phyloP scores from a whole-genome alignment of 1,140 invertebrate species.

The Heliconius congener region DNA sequence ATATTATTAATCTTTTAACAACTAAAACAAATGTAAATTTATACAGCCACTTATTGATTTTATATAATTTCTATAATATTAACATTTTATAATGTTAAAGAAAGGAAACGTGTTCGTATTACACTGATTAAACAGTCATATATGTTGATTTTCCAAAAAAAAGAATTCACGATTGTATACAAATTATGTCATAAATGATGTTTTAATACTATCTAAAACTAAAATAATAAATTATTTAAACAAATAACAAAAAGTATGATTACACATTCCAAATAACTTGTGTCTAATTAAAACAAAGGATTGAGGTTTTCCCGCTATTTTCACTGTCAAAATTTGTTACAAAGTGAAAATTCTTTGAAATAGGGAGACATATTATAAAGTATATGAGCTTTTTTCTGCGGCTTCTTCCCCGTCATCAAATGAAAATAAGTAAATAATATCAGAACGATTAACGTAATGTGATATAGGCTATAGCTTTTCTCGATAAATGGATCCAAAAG shows the following conservation, averaged over 20 bases:
- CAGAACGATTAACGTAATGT: no score
- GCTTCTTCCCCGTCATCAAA: no score
- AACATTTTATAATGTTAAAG: neutral
- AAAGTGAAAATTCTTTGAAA: no score
- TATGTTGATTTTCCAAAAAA: neutral
- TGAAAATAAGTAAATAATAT: no score
- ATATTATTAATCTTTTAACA: neutral
- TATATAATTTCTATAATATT: neutral
- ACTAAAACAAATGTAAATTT: no score
- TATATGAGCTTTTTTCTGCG: no score
- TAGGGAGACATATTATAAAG: no score
- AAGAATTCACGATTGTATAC: neutral
- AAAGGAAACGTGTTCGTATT: neutral
- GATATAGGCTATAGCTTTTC: no score
- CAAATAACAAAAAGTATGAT: neutral
- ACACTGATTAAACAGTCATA: neutral
- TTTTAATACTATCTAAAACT: neutral
- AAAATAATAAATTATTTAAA: neutral
- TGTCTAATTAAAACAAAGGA: neutral
- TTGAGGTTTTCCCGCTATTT: neutral
- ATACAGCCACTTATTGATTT: neutral
- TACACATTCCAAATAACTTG: neutral
- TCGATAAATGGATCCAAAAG: no score
- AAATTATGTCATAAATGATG: neutral
- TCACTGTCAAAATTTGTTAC: neutral